Evolutionary conservation across 1,140 invertebrate species (phyloP), one percentile per base, ranked within the genome.

Genomic region (Trichoplusia ni): DNA sequence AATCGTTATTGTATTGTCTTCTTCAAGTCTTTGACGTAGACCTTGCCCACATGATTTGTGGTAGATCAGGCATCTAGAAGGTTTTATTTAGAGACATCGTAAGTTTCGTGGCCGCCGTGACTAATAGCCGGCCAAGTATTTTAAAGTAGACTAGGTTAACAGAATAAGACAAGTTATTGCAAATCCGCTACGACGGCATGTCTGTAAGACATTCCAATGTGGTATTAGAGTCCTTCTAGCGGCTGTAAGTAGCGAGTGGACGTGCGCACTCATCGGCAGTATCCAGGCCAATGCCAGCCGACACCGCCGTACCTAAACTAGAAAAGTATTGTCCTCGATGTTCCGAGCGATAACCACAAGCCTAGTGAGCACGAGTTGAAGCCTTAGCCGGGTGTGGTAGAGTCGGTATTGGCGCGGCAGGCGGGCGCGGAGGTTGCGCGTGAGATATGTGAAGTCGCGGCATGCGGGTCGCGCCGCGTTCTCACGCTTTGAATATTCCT

Each of bases 401-500:
- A 71, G 77, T 81, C n/a, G 56, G 31, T 63, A 72, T 81, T 84
- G 5, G 70, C 18, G 5, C 40, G 56, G 18, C 31, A 8, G 58
- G 3, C n/a, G 31, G 14, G 18, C 53, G 71, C 75, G 75, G 79
- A 88, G 76, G 85, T 86, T 86, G 81, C 84, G 81, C 87, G 87
- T 90, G 87, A 90, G 87, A 90, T 89, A 89, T 89, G 85, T 90
- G 82, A 80, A 87, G 83, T 81, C 79, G 81, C 79, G 85, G 85
- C 82, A 87, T 87, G 87, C 87, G 87, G 84, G 85, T 82, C 87
- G 84, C 85, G 84, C 79, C 71, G 75, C 80, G 85, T 90, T 90
- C 87, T 90, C 87, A 90, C 87, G 85, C 86, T 88, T 89, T 86
- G 86, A 88, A 90, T 90, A 88, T 88, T 86, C 85, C 86, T 84